Conservation (phyloP, 2,113 vertebrate species). For the Struthio camelus region DNA sequence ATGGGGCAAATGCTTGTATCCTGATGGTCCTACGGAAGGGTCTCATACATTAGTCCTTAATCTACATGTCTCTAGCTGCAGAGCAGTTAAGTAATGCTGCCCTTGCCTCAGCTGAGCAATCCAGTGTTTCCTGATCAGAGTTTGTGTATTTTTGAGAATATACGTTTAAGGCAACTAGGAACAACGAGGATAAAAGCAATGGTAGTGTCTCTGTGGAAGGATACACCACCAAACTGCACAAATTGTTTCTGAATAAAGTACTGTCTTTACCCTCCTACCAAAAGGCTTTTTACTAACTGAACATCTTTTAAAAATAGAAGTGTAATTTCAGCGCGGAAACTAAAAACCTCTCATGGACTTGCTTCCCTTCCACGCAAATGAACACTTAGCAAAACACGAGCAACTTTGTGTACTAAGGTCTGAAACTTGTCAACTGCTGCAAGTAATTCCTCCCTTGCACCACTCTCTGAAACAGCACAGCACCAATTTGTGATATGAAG, state of each 20-base stretch:
- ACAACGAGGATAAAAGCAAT: not conserved
- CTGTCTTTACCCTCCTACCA: conserved; percentile 32
- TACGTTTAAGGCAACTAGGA: not conserved
- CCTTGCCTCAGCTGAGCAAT: not conserved
- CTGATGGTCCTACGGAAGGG: not conserved
- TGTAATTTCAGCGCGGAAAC: conserved; percentile 43
- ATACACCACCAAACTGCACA: conserved; percentile 15
- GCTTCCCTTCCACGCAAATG: conserved; percentile 10
- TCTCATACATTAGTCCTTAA: not conserved
- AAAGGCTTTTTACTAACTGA: conserved; percentile 43
- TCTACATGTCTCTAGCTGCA: not conserved
- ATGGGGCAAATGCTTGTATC: not conserved
- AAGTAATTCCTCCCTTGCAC: not conserved
- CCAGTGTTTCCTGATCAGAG: not conserved
- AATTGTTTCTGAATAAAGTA: conserved; percentile 37
- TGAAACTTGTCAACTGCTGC: conserved; percentile 41
- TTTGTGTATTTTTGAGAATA: not conserved
- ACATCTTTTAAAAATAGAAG: conserved; percentile 49
- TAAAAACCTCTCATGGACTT: conserved; percentile 1
- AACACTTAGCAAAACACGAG: conserved; percentile 19
- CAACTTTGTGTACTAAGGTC: not conserved
- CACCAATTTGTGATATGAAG: not conserved
- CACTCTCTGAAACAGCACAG: not conserved
- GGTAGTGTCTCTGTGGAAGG: not conserved
- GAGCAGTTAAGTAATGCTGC: not conserved